Percentiles rank a stretch among this genome's conserved stretches.
These are phyloP conservation scores for Dasypogon diadema DNA, from an alignment of 2,888 invertebrate genomes.

Conservation along the genomic window DNA sequence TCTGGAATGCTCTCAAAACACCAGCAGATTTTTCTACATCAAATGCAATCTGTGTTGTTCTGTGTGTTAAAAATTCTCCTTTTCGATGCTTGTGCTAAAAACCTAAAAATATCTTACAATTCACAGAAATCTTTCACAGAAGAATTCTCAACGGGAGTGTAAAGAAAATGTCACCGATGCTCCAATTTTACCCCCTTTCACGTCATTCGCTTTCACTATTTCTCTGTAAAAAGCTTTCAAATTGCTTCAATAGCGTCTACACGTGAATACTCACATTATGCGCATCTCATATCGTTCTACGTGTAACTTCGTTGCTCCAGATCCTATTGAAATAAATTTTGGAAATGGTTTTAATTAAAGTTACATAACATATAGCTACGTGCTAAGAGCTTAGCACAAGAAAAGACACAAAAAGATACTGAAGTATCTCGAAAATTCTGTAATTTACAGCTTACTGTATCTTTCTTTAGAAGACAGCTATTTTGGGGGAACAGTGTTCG, in stretches of 20 bases:
- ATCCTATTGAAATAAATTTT: background rate
- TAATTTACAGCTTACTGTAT: background rate
- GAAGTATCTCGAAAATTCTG: too few relatives aligned
- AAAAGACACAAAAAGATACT: too few relatives aligned
- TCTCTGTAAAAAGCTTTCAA: conserved; percentile 13
- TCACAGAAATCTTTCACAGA: conserved; percentile 21
- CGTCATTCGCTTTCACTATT: conserved; percentile 48
- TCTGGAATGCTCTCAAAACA: too few relatives aligned
- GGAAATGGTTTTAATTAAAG: conserved; percentile 31
- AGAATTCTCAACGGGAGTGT: background rate
- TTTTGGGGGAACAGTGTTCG: background rate
- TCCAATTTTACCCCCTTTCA: conserved; percentile 41
- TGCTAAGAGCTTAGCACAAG: background rate
- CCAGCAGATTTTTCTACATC: too few relatives aligned
- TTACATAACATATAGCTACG: conserved; percentile 30
- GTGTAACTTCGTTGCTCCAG: background rate
- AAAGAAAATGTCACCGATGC: conserved; percentile 2
- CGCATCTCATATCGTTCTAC: conserved; percentile 10
- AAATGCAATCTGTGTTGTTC: background rate
- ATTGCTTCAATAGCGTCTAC: conserved; percentile 25
- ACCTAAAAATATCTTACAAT: conserved; percentile 16
- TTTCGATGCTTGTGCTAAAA: conserved; percentile 9
- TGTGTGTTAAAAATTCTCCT: conserved; percentile 15
- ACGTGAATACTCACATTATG: conserved; percentile 33
- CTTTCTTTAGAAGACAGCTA: background rate